Base-by-base conservation (phyloP, 1,140 invertebrate species). In the Drosophila prosaltans region DNA sequence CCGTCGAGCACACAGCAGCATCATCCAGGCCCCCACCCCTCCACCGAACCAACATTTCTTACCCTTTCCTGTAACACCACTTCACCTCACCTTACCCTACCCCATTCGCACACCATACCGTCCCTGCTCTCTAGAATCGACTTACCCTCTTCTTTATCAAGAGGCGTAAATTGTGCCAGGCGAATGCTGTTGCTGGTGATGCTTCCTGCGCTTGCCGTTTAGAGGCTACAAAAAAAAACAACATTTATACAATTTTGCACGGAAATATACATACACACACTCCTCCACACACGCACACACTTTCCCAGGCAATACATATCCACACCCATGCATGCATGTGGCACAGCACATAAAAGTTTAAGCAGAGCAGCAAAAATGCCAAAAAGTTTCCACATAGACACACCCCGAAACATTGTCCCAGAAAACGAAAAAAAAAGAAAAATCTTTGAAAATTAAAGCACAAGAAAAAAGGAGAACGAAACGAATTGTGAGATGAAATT, bases 171-270 rank as follows among this genome's bases (percentile, higher is more conserved):
- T 86, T 86, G 82, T 86, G 82, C 79, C 79, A 85, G 81, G 74
- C 81, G 39, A 69, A 75, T 74, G 75, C 41, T 40, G 63, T 57
- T 58, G 51, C 39, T 21, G 81, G 81, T 85, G 81, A 80, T 71
- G 83, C 78, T 86, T 86, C 82, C 82, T 86, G 79, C 72, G 75
- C 72, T 59, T 86, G 83, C 83, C 83, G 83, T 86, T 86, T 86
- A 88, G 83, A 82, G 83, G 82, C 83, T 88, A 83, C 83, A 82
- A 80, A 88, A 86, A 82, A 86, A 51, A 51, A 21, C 45, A 51
- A 86, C 83, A 86, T 86, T 86, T 86, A 88, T 86, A 86, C 83
- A 86, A 86, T 86, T 86, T 86, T 81, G 83, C 83, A 86, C 83
- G 83, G 79, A 86, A 86, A 82, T 76, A 81, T 69, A 78, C 82